Evolutionary conservation across 2,113 vertebrate species (phyloP).

Genomic region (Polyodon spathula): DNA sequence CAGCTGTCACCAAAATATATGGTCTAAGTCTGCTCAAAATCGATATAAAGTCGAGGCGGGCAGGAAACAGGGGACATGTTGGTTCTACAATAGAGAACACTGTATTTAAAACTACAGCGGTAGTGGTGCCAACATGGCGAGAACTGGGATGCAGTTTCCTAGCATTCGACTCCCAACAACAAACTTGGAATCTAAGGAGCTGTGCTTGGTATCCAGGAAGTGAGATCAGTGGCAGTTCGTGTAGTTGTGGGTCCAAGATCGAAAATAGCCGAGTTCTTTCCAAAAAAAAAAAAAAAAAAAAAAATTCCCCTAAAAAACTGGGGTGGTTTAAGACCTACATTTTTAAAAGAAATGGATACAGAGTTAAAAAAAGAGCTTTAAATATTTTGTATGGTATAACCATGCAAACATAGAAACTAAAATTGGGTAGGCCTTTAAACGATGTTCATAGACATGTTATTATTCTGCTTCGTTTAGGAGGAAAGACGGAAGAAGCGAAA

Average conservation of each 20-base stretch:
- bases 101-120: background rate
- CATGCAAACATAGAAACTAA: too few species aligned
- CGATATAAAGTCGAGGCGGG: background rate
- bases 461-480: conserved; percentile 9
- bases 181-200: conserved; percentile 25
- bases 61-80: conserved; percentile 1
- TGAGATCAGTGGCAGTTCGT: conserved; percentile 32
- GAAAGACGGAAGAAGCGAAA: background rate
- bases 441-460: background rate
- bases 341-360: too few species aligned
- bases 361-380: too few species aligned
- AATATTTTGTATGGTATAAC: too few species aligned
- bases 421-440: too few species aligned
- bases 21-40: too few species aligned
- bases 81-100: background rate
- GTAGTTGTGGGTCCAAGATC: conserved; percentile 37
- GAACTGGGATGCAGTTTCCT: conserved; percentile 9
- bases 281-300: conserved; percentile 14
- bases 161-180: conserved; percentile 7
- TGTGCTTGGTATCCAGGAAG: conserved; percentile 43
- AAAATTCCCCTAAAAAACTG: background rate
- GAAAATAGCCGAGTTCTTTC: conserved; percentile 44
- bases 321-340: too few species aligned
- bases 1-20: too few species aligned
- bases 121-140: conserved; percentile 6